Percentiles rank a stretch among this genome's conserved stretches.
Conservation (phyloP, 2,797 vertebrate genomes). For the Myotis vivesi region DNA sequence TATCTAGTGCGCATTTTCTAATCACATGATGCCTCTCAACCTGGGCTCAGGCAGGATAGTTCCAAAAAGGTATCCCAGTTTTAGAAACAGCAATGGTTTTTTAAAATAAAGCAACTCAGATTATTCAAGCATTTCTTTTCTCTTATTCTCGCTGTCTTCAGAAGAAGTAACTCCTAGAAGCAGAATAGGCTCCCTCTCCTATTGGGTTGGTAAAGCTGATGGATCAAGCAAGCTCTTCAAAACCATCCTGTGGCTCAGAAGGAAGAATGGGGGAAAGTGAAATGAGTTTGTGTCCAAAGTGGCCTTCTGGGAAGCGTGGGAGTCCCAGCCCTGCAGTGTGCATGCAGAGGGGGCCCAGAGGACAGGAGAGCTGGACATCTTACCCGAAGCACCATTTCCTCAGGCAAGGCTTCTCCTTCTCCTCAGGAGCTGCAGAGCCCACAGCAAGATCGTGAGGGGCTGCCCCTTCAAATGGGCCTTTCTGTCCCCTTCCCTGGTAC, state of each 20-base stretch:
- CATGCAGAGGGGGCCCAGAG: too few relatives aligned
- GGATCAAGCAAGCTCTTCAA: background rate
- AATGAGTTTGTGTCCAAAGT: background rate
- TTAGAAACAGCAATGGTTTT: slow-evolving; percentile 26
- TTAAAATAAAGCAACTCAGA: background rate
- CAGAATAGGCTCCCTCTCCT: background rate
- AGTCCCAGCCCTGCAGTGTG: background rate
- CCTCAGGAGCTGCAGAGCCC: background rate
- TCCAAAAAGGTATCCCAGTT: background rate
- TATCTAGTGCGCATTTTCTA: background rate
- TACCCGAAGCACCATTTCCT: background rate
- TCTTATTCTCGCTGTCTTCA: background rate
- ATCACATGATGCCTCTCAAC: background rate
- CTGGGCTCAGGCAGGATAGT: background rate
- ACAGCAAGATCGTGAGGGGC: background rate
- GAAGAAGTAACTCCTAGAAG: slow-evolving; percentile 1
- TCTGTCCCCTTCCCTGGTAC: background rate
- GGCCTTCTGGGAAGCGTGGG: background rate
- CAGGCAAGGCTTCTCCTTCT: background rate
- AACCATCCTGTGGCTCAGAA: background rate
- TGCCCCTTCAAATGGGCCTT: background rate
- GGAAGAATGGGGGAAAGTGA: background rate
- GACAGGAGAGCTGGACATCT: background rate
- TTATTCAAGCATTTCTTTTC: slow-evolving; percentile 8
- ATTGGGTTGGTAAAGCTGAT: background rate